A percentile compares a stretch with the other conserved stretches of the same genome.
phyloP scores from a whole-genome alignment of 1,140 invertebrate genomes.

The Adelges cooleyi region DNA sequence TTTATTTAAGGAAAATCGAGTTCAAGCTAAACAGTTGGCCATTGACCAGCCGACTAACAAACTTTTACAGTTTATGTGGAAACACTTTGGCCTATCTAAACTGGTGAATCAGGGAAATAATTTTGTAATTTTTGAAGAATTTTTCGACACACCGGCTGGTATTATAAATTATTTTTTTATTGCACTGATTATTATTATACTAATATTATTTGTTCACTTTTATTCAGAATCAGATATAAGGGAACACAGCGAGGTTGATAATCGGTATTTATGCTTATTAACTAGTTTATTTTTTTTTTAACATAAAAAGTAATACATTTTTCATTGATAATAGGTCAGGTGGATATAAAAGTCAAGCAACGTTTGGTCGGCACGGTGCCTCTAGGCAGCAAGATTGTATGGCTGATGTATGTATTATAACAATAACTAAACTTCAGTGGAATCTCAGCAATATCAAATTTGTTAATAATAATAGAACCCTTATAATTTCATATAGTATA shows the following conservation, averaged over 20 bases:
- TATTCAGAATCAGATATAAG: background rate
- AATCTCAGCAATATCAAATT: too few species aligned
- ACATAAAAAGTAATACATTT: too few species aligned
- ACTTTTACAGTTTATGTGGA: slow-evolving; percentile 68
- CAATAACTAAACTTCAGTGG: too few species aligned
- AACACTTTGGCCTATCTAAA: slow-evolving; percentile 62
- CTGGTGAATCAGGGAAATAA: slow-evolving; percentile 75
- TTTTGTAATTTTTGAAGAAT: slow-evolving; percentile 75
- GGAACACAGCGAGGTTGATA: background rate
- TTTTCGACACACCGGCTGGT: slow-evolving; percentile 48
- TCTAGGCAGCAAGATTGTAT: slow-evolving; percentile 21
- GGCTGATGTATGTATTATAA: slow-evolving; percentile 14
- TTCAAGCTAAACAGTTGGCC: slow-evolving; percentile 59
- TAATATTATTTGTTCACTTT: background rate
- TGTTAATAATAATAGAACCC: too few species aligned
- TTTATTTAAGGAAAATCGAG: slow-evolving; percentile 53
- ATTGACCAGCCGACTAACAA: slow-evolving; percentile 83
- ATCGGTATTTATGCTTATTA: background rate
- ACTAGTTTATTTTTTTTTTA: too few species aligned
- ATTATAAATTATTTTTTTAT: background rate
- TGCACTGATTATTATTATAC: background rate
- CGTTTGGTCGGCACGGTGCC: slow-evolving; percentile 20
- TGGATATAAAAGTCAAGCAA: slow-evolving; percentile 21
- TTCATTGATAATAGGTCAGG: background rate
- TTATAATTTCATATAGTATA: too few species aligned